Conservation (phyloP, 30 jellyfish, hydroid and myxozoan genomes). For the Catostylus mosaicus region DNA sequence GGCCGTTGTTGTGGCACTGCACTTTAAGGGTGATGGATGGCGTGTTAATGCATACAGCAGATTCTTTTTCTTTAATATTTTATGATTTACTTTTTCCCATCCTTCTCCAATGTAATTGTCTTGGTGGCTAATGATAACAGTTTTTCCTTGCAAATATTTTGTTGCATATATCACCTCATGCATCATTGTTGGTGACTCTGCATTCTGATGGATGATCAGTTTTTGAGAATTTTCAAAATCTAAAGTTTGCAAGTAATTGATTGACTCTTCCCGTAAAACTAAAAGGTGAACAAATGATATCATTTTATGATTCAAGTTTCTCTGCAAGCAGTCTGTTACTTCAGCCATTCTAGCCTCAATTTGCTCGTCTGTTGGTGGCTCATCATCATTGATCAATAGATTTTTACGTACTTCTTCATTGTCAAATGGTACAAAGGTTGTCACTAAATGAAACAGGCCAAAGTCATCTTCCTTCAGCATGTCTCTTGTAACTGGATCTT, state of each 20-base stretch:
- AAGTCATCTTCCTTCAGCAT: slow-evolving; percentile 18
- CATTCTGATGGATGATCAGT: slow-evolving; percentile 69
- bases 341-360: slow-evolving; percentile 86
- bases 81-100: slow-evolving; percentile 78
- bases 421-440: slow-evolving; percentile 77
- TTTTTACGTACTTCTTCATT: slow-evolving; percentile 51
- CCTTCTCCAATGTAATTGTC: slow-evolving; percentile 87
- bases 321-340: slow-evolving; percentile 69
- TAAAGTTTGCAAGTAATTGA: slow-evolving; percentile 45
- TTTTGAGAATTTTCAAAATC: slow-evolving; percentile 57
- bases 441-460: slow-evolving; percentile 79
- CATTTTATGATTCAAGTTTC: slow-evolving; percentile 65
- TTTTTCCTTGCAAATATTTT: slow-evolving; percentile 60
- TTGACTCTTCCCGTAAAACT: slow-evolving; percentile 62
- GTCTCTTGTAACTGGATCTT: slow-evolving; percentile 58
- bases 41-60: slow-evolving; percentile 89
- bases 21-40: slow-evolving; percentile 60
- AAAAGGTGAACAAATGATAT: slow-evolving; percentile 84
- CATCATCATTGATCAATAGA: slow-evolving; percentile 52
- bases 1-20: slow-evolving; percentile 47
- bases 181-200: slow-evolving; percentile 83
- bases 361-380: slow-evolving; percentile 61
- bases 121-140: slow-evolving; percentile 74
- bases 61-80: slow-evolving; percentile 26
- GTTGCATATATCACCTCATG: slow-evolving; percentile 70